A percentile compares a stretch with the other conserved stretches of the same genome.
These are phyloP conservation scores for Notolabrus celidotus DNA, from an alignment of 2,797 vertebrate species.

Conservation along the genomic window DNA sequence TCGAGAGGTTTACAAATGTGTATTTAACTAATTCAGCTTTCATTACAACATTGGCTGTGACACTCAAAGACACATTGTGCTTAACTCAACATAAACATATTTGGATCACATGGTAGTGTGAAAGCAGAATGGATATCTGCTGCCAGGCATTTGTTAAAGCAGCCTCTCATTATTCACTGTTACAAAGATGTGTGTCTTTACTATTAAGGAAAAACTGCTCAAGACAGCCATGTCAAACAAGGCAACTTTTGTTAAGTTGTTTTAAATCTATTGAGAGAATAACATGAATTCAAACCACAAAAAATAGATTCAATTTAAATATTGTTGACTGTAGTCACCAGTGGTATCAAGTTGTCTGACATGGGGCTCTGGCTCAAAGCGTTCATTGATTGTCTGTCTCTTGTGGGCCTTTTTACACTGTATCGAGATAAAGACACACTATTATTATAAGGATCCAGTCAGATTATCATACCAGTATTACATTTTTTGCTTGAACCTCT, in stretches of 20 bases:
- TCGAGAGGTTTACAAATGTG: too few relatives aligned
- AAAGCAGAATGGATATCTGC: neutral
- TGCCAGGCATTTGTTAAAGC: neutral
- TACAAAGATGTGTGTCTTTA: neutral
- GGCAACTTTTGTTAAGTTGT: too few relatives aligned
- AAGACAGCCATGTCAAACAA: too few relatives aligned
- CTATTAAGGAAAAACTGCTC: neutral
- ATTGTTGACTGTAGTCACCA: neutral
- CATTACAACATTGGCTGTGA: neutral
- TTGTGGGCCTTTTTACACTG: neutral
- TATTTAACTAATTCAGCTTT: neutral
- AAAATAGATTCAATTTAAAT: neutral
- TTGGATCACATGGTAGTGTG: neutral
- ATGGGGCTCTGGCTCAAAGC: slow-evolving; percentile 2
- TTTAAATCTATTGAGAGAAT: neutral
- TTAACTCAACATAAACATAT: neutral
- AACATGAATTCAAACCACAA: neutral
- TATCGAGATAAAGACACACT: neutral
- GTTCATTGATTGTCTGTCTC: neutral
- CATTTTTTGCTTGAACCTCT: too few relatives aligned
- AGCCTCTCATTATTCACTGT: neutral
- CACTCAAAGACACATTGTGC: neutral
- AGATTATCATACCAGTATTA: too few relatives aligned
- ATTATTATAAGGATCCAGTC: too few relatives aligned
- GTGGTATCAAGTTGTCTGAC: neutral